These are phyloP conservation scores for Tachina fera DNA, from an alignment of 2,888 invertebrate species.

Conservation along the genomic window DNA sequence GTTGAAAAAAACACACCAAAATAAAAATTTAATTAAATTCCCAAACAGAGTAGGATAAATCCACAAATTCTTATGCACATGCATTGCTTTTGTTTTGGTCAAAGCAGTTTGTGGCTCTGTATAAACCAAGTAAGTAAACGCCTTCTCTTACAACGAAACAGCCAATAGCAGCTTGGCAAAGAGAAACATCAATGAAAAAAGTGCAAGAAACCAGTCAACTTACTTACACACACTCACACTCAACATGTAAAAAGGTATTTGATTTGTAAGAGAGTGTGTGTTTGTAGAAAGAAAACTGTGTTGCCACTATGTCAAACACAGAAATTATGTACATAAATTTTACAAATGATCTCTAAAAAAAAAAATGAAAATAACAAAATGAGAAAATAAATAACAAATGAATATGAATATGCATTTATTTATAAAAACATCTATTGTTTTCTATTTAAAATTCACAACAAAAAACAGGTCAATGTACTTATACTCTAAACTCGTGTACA, in stretches of 20 bases:
- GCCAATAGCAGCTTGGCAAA: constrained; percentile 59
- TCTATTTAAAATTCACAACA: no score
- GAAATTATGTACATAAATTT: no score
- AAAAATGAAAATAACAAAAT: no score
- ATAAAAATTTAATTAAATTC: constrained; percentile 38
- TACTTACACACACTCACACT: constrained; percentile 17
- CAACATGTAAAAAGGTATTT: constrained; percentile 45
- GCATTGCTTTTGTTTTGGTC: background rate
- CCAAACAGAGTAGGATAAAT: background rate
- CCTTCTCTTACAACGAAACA: constrained; percentile 47
- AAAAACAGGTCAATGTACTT: no score
- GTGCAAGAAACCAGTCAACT: constrained; percentile 15
- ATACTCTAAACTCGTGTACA: no score
- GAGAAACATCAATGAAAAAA: constrained; percentile 36
- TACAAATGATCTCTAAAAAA: no score
- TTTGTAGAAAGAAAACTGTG: background rate
- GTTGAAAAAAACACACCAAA: background rate
- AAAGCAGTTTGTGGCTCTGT: background rate
- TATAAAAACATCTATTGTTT: no score
- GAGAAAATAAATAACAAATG: no score
- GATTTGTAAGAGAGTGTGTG: constrained; percentile 24
- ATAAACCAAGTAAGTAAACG: constrained; percentile 58
- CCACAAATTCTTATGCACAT: background rate
- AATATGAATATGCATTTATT: no score
- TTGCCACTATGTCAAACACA: no score